Evolutionary conservation across 2,113 vertebrate genomes (phyloP), one percentile per base, ranked within the genome.

Genomic region (Sardina pilchardus): DNA sequence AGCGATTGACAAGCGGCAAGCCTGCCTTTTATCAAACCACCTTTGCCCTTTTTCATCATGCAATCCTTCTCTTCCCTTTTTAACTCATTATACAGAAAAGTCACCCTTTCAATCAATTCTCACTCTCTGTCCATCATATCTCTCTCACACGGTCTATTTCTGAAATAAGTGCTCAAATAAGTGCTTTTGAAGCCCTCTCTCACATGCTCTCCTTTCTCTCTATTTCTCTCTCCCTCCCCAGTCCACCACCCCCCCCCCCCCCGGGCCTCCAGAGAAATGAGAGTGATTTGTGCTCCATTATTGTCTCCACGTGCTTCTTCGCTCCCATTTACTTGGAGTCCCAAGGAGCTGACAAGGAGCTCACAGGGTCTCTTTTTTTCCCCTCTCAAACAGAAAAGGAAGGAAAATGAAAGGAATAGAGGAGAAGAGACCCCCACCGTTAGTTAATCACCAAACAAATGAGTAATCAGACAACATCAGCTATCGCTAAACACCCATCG

Each of bases 261-360:
- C 85, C 83, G 50, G 44, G 81, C 85, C 84, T 63, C 56, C 67
- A 83, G 24, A 53, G 78, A 82, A 56, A 53, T 78, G 83, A 82
- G 83, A 82, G 83, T 85, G 82, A 86, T 89, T 85, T 87, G 81
- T 87, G 81, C 82, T 84, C 59, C 53, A 88, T 89, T 89, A 88
- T 84, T 36, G 3, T 17, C 71, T 83, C 50, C 45, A 42, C 85
- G 83, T 88, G 53, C 80, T 17, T 63, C 87, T 81, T 71, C 81
- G 80, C 53, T 84, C 45, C 48, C 85, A 86, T 88, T 87, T 85
- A 45, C 82, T 56, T 67, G 44, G 82, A 63, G 84, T 45, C 12
- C 84, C 71, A 85, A 90, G 83, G 88, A 85, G 83, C 80, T 48
- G 45, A 67, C 26, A 83, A n/a, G n/a, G n/a, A n/a, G n/a, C 82